Percentiles rank a stretch among this genome's conserved stretches.
These are phyloP conservation scores for Odontomyia ornata DNA, from an alignment of 2,888 invertebrate genomes.

Conservation along the genomic window DNA sequence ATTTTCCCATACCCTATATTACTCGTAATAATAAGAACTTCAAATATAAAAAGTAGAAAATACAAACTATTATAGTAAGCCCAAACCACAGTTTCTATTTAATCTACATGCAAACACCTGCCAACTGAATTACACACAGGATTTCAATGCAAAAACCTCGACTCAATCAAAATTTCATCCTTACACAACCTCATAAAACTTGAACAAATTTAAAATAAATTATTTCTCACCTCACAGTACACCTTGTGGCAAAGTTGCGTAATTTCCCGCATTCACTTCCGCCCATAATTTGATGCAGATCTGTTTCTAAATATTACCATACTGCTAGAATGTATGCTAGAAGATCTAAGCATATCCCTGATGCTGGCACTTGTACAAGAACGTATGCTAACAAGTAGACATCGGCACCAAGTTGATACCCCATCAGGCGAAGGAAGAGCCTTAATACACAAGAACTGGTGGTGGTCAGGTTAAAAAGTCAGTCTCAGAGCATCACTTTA, in stretches of 20 bases:
- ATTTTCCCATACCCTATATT: no score
- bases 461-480: slow-evolving; percentile 16
- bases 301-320: not conserved
- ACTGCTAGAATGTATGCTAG: not conserved
- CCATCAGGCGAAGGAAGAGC: not conserved
- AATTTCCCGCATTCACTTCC: slow-evolving; percentile 23
- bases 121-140: no score
- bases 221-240: slow-evolving; percentile 27
- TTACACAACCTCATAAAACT: not conserved
- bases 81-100: no score
- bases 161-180: no score
- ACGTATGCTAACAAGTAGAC: not conserved
- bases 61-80: no score
- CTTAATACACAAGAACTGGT: not conserved
- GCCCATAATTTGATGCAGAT: slow-evolving; percentile 23
- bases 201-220: slow-evolving; percentile 9
- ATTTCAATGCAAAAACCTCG: no score
- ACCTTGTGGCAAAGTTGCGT: slow-evolving; percentile 27
- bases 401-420: not conserved
- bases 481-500: slow-evolving; percentile 4
- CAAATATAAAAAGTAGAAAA: no score
- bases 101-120: no score
- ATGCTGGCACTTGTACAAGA: not conserved
- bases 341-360: not conserved
- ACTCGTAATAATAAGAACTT: no score